These are phyloP conservation scores for Meteorus sp. DNA, from an alignment of 1,140 invertebrate species.

Conservation along the genomic window DNA sequence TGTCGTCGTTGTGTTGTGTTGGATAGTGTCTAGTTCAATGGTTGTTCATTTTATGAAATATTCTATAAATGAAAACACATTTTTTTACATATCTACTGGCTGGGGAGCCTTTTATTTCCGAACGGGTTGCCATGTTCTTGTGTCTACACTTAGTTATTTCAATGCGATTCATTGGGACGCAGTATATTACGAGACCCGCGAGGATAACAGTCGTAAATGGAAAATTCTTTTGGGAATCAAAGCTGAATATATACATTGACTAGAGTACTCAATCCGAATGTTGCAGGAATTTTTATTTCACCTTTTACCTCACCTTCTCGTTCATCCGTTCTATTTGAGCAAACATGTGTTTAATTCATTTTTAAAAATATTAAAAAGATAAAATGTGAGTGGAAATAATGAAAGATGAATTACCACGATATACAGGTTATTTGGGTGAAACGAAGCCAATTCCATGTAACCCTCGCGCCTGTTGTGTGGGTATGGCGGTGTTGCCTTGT, in stretches of 20 bases:
- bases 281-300: no score
- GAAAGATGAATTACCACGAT: background rate
- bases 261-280: no score
- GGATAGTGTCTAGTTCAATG: no score
- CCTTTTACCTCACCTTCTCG: background rate
- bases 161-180: slow-evolving; percentile 36
- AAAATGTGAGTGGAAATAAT: background rate
- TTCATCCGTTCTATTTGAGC: background rate
- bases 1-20: no score
- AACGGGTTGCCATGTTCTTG: background rate
- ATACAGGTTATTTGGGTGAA: slow-evolving; percentile 22
- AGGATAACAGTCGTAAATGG: slow-evolving; percentile 27
- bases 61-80: no score
- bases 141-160: slow-evolving; percentile 22
- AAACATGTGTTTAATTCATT: background rate
- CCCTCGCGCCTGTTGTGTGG: slow-evolving; percentile 37
- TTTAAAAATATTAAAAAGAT: background rate
- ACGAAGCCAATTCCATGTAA: slow-evolving; percentile 43
- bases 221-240: slow-evolving; percentile 5
- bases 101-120: slow-evolving; percentile 1
- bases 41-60: no score
- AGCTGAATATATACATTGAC: background rate
- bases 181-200: slow-evolving; percentile 36
- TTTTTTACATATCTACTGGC: background rate
- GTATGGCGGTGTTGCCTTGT: slow-evolving; percentile 30